Evolutionary conservation across 2,797 vertebrate genomes (phyloP), one percentile per base, ranked within the genome.

Genomic region (Eupleurogrammus muticus): DNA sequence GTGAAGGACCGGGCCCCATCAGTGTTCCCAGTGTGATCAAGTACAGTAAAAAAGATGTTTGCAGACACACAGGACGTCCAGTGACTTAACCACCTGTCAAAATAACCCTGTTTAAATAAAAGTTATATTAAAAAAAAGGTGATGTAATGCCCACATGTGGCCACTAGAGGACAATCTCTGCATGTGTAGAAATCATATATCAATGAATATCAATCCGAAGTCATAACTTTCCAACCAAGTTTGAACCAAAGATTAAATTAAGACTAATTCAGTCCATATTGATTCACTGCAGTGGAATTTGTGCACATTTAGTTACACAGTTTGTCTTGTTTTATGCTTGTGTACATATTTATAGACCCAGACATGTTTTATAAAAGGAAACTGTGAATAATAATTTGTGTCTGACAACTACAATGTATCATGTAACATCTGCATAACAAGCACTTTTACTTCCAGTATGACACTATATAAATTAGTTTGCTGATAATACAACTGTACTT

Each of bases 161-260:
- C 87, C 93, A 92, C 85, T 47, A 86, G 93, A 86, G 82, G 61
- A 14, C 83, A 70, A 66, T 66, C 47, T 6, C 49, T 63, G 10
- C 52, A 58, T 62, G 2, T 28, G 1, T 54, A 54, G 19, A 74
- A 78, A 3, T 8, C 28, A 28, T 23, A 5, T n/a, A n/a, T n/a
- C n/a, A n/a, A n/a, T n/a, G n/a, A 46, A 58, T 24, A 7, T 17
- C 42, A 16, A 5, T 10, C 8, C 2, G 14, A 9, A 36, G 3
- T 0, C 9, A 21, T 1, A 64, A 24, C 24, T 9, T 24, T 20
- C 5, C 32, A 17, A 24, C 16, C 2, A 40, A 13, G 38, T 28
- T 7, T n/a, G 2, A 14, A 5, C 50, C 9, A 7, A 11, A 17
- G 9, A 32, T 28, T 28, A 3, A 28, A 28, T 28, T 28, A 28